phyloP scores from a whole-genome alignment of 2,113 vertebrate genomes.

The Empidonax traillii region DNA sequence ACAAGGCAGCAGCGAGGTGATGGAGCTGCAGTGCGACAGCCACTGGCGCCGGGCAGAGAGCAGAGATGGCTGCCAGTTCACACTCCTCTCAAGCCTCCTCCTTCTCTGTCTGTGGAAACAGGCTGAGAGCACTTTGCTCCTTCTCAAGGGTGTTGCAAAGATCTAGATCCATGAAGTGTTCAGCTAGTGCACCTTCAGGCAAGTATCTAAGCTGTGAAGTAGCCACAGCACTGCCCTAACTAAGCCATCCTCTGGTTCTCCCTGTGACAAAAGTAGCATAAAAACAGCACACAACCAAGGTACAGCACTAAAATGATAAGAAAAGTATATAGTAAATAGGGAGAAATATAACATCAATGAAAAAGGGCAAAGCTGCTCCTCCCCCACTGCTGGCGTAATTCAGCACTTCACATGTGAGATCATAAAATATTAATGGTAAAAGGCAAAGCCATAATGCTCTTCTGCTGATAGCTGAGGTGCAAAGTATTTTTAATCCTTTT shows the following conservation, averaged over 20 bases:
- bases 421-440: conserved; percentile 16
- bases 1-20: not conserved
- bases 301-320: not conserved
- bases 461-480: not conserved
- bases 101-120: not conserved
- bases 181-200: not conserved
- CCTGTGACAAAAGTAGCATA: not conserved
- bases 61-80: not conserved
- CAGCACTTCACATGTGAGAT: not conserved
- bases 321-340: not conserved
- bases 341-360: not conserved
- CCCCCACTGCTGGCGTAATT: not conserved
- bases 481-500: not conserved
- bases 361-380: not conserved
- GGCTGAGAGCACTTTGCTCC: not conserved
- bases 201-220: not conserved
- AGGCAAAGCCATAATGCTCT: not conserved
- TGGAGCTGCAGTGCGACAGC: not conserved
- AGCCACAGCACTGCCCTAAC: not conserved
- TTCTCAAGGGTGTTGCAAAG: not conserved
- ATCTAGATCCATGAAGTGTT: not conserved
- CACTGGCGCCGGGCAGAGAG: not conserved
- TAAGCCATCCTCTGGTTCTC: not conserved
- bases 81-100: not conserved
- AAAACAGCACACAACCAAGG: not conserved